phyloP scores from a whole-genome alignment of 2,113 vertebrate species.

The Hoplias malabaricus region DNA sequence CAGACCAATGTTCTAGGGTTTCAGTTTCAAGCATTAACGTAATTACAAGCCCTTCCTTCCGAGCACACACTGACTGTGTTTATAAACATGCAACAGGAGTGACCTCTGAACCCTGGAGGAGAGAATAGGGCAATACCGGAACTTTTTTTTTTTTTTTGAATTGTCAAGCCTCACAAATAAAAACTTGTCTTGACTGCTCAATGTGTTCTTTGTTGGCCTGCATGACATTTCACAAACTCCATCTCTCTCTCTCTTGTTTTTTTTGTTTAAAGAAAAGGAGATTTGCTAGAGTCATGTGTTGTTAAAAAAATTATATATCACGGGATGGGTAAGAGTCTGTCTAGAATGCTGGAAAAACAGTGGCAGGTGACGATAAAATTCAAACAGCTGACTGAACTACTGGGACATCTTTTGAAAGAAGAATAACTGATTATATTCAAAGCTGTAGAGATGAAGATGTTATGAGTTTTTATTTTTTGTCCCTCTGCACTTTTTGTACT shows the following conservation, averaged over 20 bases:
- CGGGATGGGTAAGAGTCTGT: conserved; percentile 38
- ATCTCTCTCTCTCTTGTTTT: neutral
- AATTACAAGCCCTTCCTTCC: conserved; percentile 56
- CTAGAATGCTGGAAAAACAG: neutral
- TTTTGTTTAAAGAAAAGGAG: conserved; percentile 11
- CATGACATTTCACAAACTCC: conserved; percentile 30
- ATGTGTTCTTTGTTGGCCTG: conserved; percentile 60
- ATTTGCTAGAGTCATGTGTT: conserved; percentile 36
- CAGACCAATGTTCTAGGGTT: conserved; percentile 21
- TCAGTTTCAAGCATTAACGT: conserved; percentile 48
- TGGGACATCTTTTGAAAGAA: neutral
- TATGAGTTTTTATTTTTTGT: neutral
- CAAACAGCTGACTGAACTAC: neutral
- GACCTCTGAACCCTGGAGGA: conserved; percentile 75
- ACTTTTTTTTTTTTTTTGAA: conserved; percentile 59
- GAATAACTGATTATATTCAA: neutral
- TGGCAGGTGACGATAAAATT: neutral
- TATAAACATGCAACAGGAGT: conserved; percentile 70
- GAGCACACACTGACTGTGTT: conserved; percentile 57
- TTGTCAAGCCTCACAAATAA: conserved; percentile 55
- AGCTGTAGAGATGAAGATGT: neutral
- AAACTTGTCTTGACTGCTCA: conserved; percentile 56
- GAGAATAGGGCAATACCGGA: conserved; percentile 52
- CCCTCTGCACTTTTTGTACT: too few relatives aligned
- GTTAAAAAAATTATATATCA: conserved; percentile 46